Evolutionary conservation across 2,113 vertebrate genomes (phyloP), one percentile per base, ranked within the genome.

Genomic region (Trinectes maculatus): DNA sequence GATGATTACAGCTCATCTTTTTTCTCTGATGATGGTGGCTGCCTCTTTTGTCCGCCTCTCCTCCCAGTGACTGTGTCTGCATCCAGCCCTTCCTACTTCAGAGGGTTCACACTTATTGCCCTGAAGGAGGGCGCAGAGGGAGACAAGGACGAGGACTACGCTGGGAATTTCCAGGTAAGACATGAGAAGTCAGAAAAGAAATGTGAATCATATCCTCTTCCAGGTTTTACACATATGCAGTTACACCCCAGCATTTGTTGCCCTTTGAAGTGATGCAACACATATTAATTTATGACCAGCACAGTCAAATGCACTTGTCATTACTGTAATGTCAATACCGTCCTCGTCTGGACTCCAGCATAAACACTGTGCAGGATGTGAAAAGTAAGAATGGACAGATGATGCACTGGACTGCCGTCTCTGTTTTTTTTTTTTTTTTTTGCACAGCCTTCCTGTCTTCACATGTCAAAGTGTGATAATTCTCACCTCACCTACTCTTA

Each of bases 91-190:
- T 95, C 96, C 22, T 98, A 98, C 89, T 99, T 99, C 58, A 92
- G 96, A 92, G 98, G 96, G 22, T 99, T 99, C 91, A 99, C 94
- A 0, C 71, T 99, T 58, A 96, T 98, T 2, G 95, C 96, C 71
- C 89, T 98, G 63, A 98, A 91, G 85, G 95, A 98, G 60, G 96
- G 95, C 9, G 83, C 94, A 77, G 95, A 95, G 42, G 98, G 98
- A 10, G 95, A 98, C 78, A 94, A 93, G 56, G 96, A 99, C 31
- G 95, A 98, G 5, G 96, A 99, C 84, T 98, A 99, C 2, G 93
- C 92, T 3, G 98, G 98, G 42, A 90, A 91, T 63, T 99, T 98
- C 77, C 95, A 98, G 96, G 98, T 99, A 88, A 90, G 91, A 65
- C 8, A 49, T n/a, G n/a, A n/a, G n/a, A n/a, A n/a, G n/a, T n/a